A percentile compares a stretch with the other conserved stretches of the same genome.
Conservation (phyloP, 1,140 invertebrate genomes). For the Phenacoccus solenopsis region DNA sequence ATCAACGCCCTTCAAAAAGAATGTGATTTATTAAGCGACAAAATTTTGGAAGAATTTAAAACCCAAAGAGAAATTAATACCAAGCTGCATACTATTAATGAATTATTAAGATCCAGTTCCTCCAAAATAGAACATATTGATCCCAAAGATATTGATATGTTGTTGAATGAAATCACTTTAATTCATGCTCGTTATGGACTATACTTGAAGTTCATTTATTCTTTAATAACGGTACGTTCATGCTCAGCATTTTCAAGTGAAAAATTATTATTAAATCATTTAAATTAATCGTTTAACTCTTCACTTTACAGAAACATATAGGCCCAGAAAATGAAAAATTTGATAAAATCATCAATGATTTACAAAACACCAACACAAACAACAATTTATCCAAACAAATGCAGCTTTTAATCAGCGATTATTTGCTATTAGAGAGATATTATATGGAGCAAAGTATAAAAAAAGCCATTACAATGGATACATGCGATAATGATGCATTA, state of each 20-base stretch:
- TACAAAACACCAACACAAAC: constrained; percentile 32
- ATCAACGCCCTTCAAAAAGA: constrained; percentile 61
- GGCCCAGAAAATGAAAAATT: neutral
- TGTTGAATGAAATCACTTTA: constrained; percentile 81
- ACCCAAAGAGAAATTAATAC: constrained; percentile 55
- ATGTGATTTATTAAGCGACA: constrained; percentile 61
- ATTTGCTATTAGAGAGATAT: constrained; percentile 87
- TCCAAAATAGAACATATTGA: constrained; percentile 40
- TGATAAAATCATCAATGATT: neutral
- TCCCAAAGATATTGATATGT: constrained; percentile 74
- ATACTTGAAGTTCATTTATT: constrained; percentile 62
- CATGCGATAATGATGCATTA: constrained; percentile 45
- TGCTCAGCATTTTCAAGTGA: neutral
- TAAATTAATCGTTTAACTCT: neutral
- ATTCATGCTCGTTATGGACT: constrained; percentile 82
- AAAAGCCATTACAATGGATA: constrained; percentile 85
- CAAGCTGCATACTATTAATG: constrained; percentile 49
- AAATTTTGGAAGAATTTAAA: constrained; percentile 64
- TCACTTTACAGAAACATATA: neutral
- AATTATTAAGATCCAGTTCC: constrained; percentile 36
- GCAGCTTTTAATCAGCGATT: constrained; percentile 81
- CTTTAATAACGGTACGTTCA: neutral
- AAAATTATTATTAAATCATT: too few relatives aligned
- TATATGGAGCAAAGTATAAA: constrained; percentile 91
- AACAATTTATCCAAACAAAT: constrained; percentile 69